phyloP scores from a whole-genome alignment of 2,888 invertebrate genomes.

The Crioceris asparagi region DNA sequence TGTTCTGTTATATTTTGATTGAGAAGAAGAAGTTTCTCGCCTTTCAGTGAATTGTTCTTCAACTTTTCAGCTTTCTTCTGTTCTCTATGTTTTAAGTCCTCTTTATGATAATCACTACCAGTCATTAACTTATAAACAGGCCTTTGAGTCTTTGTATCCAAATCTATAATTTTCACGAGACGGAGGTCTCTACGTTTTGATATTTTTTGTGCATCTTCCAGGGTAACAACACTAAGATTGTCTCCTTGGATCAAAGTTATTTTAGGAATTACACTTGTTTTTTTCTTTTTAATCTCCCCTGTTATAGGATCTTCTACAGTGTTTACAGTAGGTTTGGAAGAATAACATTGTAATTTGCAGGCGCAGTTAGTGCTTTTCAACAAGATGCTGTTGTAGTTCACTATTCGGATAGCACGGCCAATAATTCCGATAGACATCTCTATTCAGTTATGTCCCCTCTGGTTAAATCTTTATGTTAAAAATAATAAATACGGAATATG shows the following conservation, averaged over 20 bases:
- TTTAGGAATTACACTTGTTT: constrained; percentile 39
- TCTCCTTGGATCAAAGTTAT: constrained; percentile 52
- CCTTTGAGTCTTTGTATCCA: constrained; percentile 55
- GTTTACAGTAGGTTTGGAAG: constrained; percentile 4
- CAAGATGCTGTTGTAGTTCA: too few relatives aligned
- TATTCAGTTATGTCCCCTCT: too few relatives aligned
- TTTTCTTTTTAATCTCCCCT: constrained; percentile 24
- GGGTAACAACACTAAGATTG: constrained; percentile 48
- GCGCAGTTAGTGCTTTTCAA: too few relatives aligned
- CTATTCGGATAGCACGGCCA: too few relatives aligned
- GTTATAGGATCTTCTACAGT: constrained; percentile 9
- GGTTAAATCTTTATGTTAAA: too few relatives aligned
- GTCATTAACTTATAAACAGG: constrained; percentile 61
- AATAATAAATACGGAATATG: too few relatives aligned
- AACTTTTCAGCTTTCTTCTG: constrained; percentile 40
- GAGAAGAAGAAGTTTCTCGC: constrained; percentile 53
- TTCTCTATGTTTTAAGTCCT: constrained; percentile 47
- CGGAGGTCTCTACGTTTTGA: constrained; percentile 57
- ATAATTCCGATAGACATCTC: too few relatives aligned
- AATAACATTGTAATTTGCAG: too few relatives aligned
- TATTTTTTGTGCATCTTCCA: constrained; percentile 60
- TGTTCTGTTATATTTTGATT: constrained; percentile 52
- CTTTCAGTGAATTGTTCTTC: constrained; percentile 37
- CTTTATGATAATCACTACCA: constrained; percentile 51
- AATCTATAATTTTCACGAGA: constrained; percentile 56